Conservation (phyloP, 2,113 vertebrate genomes). For the Eidolon helvum region DNA sequence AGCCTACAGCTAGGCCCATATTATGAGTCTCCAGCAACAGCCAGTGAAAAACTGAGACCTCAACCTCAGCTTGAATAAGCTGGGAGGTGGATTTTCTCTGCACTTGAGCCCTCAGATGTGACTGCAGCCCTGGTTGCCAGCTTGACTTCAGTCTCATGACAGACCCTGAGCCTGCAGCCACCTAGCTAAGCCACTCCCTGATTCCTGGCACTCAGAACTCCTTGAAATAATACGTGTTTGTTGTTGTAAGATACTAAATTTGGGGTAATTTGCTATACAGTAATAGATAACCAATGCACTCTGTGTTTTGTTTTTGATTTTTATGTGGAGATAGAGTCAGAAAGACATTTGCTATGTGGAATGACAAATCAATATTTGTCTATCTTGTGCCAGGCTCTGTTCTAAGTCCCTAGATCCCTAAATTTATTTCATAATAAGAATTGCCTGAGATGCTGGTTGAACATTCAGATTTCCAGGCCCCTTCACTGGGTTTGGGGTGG, state of each 20-base stretch:
- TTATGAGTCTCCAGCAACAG: background rate
- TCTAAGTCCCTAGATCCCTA: background rate
- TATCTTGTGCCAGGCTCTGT: background rate
- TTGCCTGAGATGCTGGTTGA: background rate
- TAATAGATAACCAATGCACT: background rate
- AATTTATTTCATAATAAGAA: background rate
- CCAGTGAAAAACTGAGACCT: background rate
- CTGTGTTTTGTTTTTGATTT: background rate
- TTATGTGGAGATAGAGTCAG: background rate
- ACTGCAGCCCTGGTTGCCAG: background rate
- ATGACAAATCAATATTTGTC: background rate
- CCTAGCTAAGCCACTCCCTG: background rate
- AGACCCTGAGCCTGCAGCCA: background rate
- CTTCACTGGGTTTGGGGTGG: background rate
- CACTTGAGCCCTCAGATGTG: background rate
- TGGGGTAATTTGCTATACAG: background rate
- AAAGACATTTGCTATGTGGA: background rate
- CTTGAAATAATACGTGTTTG: background rate
- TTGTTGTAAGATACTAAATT: background rate
- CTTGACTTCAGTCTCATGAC: background rate
- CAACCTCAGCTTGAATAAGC: background rate
- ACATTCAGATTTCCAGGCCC: background rate
- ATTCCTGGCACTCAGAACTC: background rate
- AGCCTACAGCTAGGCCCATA: background rate
- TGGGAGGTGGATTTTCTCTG: background rate